Conservation (phyloP, 2,797 vertebrate species). For the Oreochromis grahami region DNA sequence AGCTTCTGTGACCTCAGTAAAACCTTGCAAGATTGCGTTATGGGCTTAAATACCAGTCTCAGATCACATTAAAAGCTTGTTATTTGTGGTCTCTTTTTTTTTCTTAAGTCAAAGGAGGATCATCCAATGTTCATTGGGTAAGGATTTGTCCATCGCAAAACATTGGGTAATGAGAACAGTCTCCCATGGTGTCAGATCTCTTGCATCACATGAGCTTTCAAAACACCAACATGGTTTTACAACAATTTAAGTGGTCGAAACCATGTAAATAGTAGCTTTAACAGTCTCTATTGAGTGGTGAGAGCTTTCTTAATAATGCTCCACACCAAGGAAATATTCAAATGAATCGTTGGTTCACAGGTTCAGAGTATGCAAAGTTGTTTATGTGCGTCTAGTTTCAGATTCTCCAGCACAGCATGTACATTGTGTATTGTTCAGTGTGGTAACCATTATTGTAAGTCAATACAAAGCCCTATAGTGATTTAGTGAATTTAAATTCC, state of each 20-base stretch:
- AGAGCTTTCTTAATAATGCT: background rate
- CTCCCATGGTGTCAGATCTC: background rate
- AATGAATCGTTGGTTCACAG: rapidly evolving
- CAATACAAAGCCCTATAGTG: background rate
- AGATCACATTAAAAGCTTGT: rapidly evolving
- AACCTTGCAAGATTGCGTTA: background rate
- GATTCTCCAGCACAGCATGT: rapidly evolving
- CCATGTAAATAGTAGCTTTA: background rate
- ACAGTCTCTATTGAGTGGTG: background rate
- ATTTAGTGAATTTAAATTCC: background rate
- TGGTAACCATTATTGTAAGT: background rate
- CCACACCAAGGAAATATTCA: background rate
- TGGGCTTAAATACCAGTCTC: background rate
- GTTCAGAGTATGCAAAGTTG: background rate
- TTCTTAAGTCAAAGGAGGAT: rapidly evolving
- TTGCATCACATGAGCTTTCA: background rate
- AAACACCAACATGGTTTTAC: rapidly evolving
- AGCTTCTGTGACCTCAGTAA: background rate
- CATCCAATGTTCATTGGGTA: background rate
- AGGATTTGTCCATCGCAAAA: background rate
- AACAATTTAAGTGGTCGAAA: background rate
- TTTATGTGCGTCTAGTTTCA: background rate
- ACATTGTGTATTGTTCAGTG: background rate
- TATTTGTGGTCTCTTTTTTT: rapidly evolving
- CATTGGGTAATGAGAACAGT: rapidly evolving